Evolutionary conservation across 2,797 vertebrate genomes (phyloP), one percentile per base, ranked within the genome.

Genomic region (Florisuga fusca): DNA sequence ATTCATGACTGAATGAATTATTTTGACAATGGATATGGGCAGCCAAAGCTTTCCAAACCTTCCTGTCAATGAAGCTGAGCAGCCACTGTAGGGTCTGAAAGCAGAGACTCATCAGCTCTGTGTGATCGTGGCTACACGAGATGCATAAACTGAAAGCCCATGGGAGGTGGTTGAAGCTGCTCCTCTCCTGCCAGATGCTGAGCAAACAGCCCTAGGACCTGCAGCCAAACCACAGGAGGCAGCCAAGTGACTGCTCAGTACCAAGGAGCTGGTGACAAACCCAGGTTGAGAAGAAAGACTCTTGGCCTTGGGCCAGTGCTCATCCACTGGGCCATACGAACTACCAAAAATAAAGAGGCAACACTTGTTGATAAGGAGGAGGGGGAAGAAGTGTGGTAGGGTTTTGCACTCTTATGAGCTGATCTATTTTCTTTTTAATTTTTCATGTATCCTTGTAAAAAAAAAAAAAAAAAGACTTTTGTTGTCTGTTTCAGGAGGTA

Each of bases 61-160:
- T 61, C 41, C 7, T 29, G 45, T 68, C 87, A 87, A 71, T 80
- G 31, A 76, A 67, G 64, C 84, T 90, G 63, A 67, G 55, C 43
- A 81, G 75, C 41, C 57, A 94, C 43, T 66, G 54, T 18, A 86
- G 41, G 74, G 79, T 84, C 62, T 92, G 91, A 94, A 84, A 93
- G 57, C n/a, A 80, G 67, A 80, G 54, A 59, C n/a, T 76, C 48
- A 21, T 89, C 84, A 67, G 71, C 67, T 84, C 80, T 84, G 34
- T 55, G 51, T 66, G 82, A 68, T 69, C 58, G 25, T 29, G 58
- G 72, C 85, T 86, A 58, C 66, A 68, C 66, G 72, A 17, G 14
- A 64, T 46, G n/a, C 41, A 74, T 26, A 64, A 81, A 34, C 57
- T 58, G 50, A 90, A 81, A 50, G 6, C 31, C 79, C 55, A 17